Conservation (phyloP, 2,888 invertebrate species). For the Tinea pellionella region DNA sequence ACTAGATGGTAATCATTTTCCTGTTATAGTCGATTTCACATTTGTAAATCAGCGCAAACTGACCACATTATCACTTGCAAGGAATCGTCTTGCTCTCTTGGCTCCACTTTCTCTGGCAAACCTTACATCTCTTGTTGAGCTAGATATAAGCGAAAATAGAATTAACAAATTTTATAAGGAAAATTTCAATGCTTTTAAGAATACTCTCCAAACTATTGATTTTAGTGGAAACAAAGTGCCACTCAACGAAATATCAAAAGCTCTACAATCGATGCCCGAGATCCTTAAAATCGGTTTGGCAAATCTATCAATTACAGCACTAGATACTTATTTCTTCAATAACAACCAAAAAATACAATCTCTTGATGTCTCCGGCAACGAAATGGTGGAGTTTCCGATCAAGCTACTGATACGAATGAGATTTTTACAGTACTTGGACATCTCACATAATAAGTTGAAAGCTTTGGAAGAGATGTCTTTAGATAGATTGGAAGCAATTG, state of each 20-base stretch:
- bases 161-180: constrained; percentile 74
- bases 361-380: constrained; percentile 81
- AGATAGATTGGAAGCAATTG: constrained; percentile 68
- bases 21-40: constrained; percentile 79
- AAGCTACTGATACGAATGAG: constrained; percentile 68
- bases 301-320: constrained; percentile 65
- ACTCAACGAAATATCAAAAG: constrained; percentile 64
- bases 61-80: constrained; percentile 70
- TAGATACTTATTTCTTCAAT: constrained; percentile 70
- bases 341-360: constrained; percentile 71
- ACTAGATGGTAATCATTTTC: constrained; percentile 82
- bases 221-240: constrained; percentile 77
- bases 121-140: constrained; percentile 73
- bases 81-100: constrained; percentile 80
- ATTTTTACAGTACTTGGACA: constrained; percentile 73
- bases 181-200: constrained; percentile 71
- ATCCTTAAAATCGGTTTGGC: constrained; percentile 70
- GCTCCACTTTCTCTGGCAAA: constrained; percentile 80
- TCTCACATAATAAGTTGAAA: constrained; percentile 79
- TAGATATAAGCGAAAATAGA: constrained; percentile 83
- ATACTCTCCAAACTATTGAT: constrained; percentile 72
- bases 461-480: constrained; percentile 71
- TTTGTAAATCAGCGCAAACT: constrained; percentile 71
- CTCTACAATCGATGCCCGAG: constrained; percentile 68
- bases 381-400: constrained; percentile 68